Evolutionary conservation across 1,140 invertebrate genomes (phyloP).

Genomic region (Rhizoglyphus robini): DNA sequence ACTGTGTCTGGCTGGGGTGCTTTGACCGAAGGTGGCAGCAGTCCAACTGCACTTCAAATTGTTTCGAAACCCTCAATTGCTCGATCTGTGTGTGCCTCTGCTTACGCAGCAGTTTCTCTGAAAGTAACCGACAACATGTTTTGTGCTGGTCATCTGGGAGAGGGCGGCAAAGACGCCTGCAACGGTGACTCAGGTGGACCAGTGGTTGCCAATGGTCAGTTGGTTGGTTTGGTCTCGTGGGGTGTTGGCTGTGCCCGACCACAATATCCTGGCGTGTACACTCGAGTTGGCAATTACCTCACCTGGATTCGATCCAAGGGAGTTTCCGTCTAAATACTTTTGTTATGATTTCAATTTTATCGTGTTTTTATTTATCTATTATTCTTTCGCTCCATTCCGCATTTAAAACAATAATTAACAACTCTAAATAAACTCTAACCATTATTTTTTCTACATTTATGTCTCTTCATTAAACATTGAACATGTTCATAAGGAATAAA

Average conservation of each 20-base stretch:
- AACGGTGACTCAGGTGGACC: slow-evolving; percentile 32
- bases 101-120: background rate
- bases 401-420: no score
- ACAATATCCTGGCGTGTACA: slow-evolving; percentile 53
- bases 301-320: no score
- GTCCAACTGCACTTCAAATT: background rate
- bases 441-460: no score
- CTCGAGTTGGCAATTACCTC: slow-evolving; percentile 45
- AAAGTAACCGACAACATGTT: slow-evolving; percentile 47
- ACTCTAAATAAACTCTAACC: no score
- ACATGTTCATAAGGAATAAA: no score
- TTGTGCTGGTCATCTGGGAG: slow-evolving; percentile 51
- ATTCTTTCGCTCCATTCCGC: no score
- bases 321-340: no score
- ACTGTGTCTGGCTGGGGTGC: background rate
- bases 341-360: no score
- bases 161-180: slow-evolving; percentile 61
- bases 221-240: slow-evolving; percentile 53
- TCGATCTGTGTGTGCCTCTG: background rate
- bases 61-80: background rate
- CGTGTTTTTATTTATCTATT: no score
- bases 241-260: slow-evolving; percentile 51
- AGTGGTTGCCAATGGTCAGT: background rate
- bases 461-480: no score
- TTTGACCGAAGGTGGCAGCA: background rate